These are phyloP conservation scores for Tetramorium parvispinum DNA, from an alignment of 1,140 invertebrate genomes.

Conservation along the genomic window DNA sequence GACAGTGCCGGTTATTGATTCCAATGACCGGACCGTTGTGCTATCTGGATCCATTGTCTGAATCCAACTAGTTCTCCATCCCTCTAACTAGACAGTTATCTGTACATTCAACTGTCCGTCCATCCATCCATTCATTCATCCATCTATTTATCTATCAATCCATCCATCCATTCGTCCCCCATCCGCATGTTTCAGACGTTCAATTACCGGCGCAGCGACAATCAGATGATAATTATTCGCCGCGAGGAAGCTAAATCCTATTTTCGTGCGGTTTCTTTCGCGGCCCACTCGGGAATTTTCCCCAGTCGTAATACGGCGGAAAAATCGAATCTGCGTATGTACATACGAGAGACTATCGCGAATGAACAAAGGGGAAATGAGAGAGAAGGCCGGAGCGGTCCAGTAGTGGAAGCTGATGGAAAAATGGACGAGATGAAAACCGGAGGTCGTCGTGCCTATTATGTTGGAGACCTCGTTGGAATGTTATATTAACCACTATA, in stretches of 20 bases:
- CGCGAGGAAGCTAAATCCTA: slow-evolving; percentile 59
- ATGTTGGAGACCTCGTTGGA: slow-evolving; percentile 61
- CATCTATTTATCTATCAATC: not conserved
- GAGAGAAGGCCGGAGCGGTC: not conserved
- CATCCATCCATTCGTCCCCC: not conserved
- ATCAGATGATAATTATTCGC: slow-evolving; percentile 78
- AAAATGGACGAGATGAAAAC: slow-evolving; percentile 16
- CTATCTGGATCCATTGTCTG: slow-evolving; percentile 25
- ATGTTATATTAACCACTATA: slow-evolving; percentile 69
- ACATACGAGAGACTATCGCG: slow-evolving; percentile 29
- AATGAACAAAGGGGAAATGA: slow-evolving; percentile 19
- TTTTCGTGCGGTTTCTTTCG: slow-evolving; percentile 53
- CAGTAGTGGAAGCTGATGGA: not conserved
- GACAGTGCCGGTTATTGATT: slow-evolving; percentile 32
- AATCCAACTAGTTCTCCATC: slow-evolving; percentile 18
- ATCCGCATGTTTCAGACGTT: not conserved
- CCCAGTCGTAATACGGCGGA: slow-evolving; percentile 52
- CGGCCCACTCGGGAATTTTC: slow-evolving; percentile 59
- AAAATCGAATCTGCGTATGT: slow-evolving; percentile 71
- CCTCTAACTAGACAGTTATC: slow-evolving; percentile 8
- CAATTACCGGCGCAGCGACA: slow-evolving; percentile 1
- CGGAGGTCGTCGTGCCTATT: slow-evolving; percentile 44
- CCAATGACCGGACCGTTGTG: not conserved
- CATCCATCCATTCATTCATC: not conserved
- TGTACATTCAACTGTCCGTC: not conserved